Conservation (phyloP, 2,113 vertebrate species). For the Macquaria ambigua region DNA sequence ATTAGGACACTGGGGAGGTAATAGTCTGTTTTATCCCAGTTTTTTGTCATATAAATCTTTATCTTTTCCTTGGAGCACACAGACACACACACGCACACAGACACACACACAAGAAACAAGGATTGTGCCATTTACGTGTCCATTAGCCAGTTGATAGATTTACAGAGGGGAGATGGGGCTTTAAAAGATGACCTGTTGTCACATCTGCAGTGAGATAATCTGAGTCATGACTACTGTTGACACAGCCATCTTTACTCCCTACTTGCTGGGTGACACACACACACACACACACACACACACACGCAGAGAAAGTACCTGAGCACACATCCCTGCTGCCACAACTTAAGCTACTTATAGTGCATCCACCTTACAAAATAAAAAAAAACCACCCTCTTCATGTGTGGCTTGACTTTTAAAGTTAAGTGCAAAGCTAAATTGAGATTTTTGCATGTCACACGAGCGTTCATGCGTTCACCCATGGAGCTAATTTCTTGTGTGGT, state of each 20-base stretch:
- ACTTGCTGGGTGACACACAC: constrained; percentile 27
- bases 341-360: constrained; percentile 55
- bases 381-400: neutral
- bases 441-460: constrained; percentile 17
- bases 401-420: constrained; percentile 43
- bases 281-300: constrained; percentile 18
- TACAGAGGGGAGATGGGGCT: constrained; percentile 72
- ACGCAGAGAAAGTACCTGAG: constrained; percentile 27
- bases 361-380: constrained; percentile 45
- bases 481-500: constrained; percentile 67
- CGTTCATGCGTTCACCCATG: constrained; percentile 16
- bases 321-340: constrained; percentile 27
- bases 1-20: constrained; percentile 44
- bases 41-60: constrained; percentile 49
- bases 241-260: constrained; percentile 67
- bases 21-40: constrained; percentile 55
- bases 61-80: constrained; percentile 7
- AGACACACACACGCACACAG: constrained; percentile 19
- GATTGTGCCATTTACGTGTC: constrained; percentile 73
- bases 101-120: constrained; percentile 32
- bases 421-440: neutral
- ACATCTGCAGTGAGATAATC: constrained; percentile 82
- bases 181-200: constrained; percentile 85
- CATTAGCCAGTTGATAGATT: constrained; percentile 78
- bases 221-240: constrained; percentile 79